phyloP scores from a whole-genome alignment of 2,113 vertebrate species.

The Siniperca knerii region DNA sequence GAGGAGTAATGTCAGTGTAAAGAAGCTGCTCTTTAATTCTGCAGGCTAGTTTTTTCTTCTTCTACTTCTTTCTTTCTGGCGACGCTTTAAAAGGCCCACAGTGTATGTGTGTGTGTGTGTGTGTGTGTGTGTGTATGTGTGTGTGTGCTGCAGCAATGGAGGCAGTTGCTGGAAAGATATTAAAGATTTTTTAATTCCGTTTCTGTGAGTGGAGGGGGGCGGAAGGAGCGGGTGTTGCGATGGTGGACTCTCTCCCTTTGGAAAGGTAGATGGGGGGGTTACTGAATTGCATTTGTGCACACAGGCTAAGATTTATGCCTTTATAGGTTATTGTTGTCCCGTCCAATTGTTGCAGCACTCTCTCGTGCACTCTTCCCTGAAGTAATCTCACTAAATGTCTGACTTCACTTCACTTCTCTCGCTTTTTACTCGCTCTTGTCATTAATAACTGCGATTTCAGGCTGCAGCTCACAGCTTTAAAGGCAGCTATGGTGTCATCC shows the following conservation, averaged over 20 bases:
- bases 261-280: constrained; percentile 19
- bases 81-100: constrained; percentile 43
- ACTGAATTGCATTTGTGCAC: constrained; percentile 30
- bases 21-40: constrained; percentile 39
- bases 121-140: background rate
- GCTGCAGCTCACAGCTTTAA: background rate
- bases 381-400: constrained; percentile 31
- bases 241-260: constrained; percentile 37
- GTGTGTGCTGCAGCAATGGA: constrained; percentile 61
- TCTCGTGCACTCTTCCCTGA: background rate
- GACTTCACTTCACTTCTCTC: constrained; percentile 28
- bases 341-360: constrained; percentile 60
- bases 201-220: constrained; percentile 63
- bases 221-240: constrained; percentile 54
- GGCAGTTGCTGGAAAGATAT: constrained; percentile 74
- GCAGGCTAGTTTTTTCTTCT: constrained; percentile 28
- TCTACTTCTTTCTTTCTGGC: background rate
- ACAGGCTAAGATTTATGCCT: constrained; percentile 44
- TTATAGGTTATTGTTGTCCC: constrained; percentile 32
- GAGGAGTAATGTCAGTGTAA: constrained; percentile 33
- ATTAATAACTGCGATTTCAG: background rate
- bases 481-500: background rate
- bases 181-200: constrained; percentile 77
- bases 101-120: background rate
- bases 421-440: background rate